Evolutionary conservation across 1,140 invertebrate species (phyloP), one percentile per base, ranked within the genome.

Genomic region (Sitophilus oryzae): DNA sequence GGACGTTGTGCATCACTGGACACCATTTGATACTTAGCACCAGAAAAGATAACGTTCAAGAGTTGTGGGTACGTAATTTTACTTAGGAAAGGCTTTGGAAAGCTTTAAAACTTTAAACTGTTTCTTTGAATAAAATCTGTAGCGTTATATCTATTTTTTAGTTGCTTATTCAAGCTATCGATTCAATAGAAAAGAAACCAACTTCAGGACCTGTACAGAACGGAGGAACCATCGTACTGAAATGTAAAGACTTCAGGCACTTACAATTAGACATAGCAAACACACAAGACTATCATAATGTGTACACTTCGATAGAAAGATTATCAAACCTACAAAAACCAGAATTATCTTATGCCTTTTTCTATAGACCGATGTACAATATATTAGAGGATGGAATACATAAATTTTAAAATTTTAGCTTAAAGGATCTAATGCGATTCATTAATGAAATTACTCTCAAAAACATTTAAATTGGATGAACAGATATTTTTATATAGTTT

Each of bases 161-260:
- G 95, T 73, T 99, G 14, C 77, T 98, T 20, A 93, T 97, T 74
- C 84, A 88, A 63, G 92, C 90, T 68, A 91, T 99, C 63, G 96
- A 99, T 76, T 76, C 80, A 52, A 85, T 98, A 58, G 93, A 97
- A 71, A 86, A 83, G 66, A 89, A 84, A 74, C 72, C 76, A 16
- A 80, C 78, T 61, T 73, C 76, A 45, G 79, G 76, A 64, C 74
- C 82, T 69, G 70, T 78, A 71, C 75, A 74, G 14, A 75, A 77
- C 41, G 91, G 89, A 16, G 91, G 92, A 30, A 84, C 81, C n/a
- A 77, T 97, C 15, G 84, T 87, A 53, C 74, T 98, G 9, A 97
- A 96, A 76, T 98, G 94, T 74, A 98, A 99, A 77, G 94, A 99
- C 75, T 87, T 98, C 62, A 80, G 89, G 52, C 84, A 94, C 59